Percentiles rank a stretch among this genome's conserved stretches.
Conservation (phyloP, 2,888 invertebrate genomes). For the Stratiomys singularior region DNA sequence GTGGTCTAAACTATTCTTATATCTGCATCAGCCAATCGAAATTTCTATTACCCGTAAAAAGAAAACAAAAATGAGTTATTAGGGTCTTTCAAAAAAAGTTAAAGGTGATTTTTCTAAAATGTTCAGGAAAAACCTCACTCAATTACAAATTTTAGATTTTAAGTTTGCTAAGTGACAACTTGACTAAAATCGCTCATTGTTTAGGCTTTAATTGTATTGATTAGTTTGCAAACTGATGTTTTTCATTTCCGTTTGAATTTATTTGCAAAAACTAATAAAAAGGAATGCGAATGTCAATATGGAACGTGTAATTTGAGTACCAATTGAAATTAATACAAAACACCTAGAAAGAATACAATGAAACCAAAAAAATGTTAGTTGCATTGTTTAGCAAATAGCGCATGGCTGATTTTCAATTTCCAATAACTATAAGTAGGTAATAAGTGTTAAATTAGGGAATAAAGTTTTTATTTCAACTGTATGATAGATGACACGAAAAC, state of each 20-base stretch:
- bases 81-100: no score
- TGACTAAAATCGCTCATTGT: not conserved
- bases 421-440: not conserved
- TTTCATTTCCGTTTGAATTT: not conserved
- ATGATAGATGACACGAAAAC: not conserved
- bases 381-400: constrained; percentile 16
- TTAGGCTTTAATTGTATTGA: constrained; percentile 25
- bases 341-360: not conserved
- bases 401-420: constrained; percentile 37
- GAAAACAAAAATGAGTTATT: constrained; percentile 1
- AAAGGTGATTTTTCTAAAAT: not conserved
- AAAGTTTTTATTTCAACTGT: constrained; percentile 4
- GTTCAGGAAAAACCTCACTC: not conserved
- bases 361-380: constrained; percentile 13
- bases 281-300: constrained; percentile 30
- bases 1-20: not conserved
- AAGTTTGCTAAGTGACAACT: not conserved
- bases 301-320: not conserved
- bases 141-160: constrained; percentile 3
- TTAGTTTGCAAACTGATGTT: not conserved
- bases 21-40: constrained; percentile 30
- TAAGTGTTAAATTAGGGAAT: no score
- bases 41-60: not conserved
- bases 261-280: constrained; percentile 23
- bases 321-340: not conserved